Conservation (phyloP, 2,797 vertebrate genomes). For the Lepilemur ruficaudatus region DNA sequence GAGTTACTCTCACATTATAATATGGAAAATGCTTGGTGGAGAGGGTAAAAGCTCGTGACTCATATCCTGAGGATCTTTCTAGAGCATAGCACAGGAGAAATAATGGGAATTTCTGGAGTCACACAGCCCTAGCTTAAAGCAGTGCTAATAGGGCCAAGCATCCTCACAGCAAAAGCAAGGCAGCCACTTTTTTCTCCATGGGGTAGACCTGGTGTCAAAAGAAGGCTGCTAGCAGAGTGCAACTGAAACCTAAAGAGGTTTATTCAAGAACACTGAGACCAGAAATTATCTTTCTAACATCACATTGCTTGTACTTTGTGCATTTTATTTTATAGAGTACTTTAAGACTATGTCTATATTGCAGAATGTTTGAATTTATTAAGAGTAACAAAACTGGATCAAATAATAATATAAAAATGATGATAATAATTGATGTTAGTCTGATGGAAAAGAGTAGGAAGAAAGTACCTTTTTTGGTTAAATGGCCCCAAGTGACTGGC, state of each 20-base stretch:
- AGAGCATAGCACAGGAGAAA: neutral
- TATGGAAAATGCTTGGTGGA: constrained; percentile 49
- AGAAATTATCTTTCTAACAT: neutral
- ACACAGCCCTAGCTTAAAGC: neutral
- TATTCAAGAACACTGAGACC: neutral
- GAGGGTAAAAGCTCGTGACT: constrained; percentile 55
- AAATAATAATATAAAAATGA: neutral
- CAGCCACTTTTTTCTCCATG: neutral
- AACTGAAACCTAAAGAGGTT: neutral
- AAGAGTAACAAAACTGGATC: neutral
- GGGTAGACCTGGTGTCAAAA: neutral
- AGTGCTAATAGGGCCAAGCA: neutral
- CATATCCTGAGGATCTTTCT: constrained; percentile 37
- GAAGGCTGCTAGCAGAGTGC: neutral
- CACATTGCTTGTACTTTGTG: neutral
- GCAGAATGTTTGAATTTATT: neutral
- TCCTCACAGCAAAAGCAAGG: neutral
- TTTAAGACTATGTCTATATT: neutral
- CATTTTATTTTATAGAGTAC: neutral
- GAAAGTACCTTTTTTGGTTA: constrained; percentile 37
- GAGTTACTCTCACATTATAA: constrained; percentile 54
- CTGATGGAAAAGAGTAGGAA: neutral
- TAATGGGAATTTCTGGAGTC: neutral
- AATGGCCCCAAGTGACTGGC: constrained; percentile 11
- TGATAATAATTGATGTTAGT: neutral